Base-by-base conservation (phyloP, 1,140 invertebrate species). In the Rhyzopertha dominica region DNA sequence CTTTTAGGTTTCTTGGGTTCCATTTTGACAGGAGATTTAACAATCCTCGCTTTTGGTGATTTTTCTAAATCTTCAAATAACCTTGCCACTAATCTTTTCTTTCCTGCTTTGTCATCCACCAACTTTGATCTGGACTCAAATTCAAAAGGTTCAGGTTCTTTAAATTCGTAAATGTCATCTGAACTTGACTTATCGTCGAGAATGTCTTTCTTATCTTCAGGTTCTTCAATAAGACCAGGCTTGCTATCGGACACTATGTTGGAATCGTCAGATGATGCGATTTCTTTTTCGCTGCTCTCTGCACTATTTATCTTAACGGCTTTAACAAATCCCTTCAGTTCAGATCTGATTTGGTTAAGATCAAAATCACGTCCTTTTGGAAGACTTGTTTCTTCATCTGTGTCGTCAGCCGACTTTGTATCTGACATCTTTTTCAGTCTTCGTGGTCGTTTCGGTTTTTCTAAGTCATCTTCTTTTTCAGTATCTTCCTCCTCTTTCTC, bases 101-200 rank as follows among this genome's bases (percentile, higher is more conserved):
- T 77, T 5, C 14, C 25, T 20, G 16, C 47, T 51, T 77, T 78
- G 41, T 78, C 76, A 53, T 78, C 76, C 1, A 34, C 54, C 24
- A 59, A 37, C 45, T 59, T 64, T 14, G 63, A 53, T 26, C 82
- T 74, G 7, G 82, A 75, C 65, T 87, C 84, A 53, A 88, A 81
- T 63, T 89, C 85, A 58, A 89, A 89, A 0, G 86, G 85, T 66
- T 90, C 87, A 0, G 85, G 85, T 69, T 91, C 87, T 66, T 90
- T 90, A 57, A 91, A 91, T 65, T 91, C 87, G 54, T 91, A 91
- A 59, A 89, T 79, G 65, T 89, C 87, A 53, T 84, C 81, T 4
- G 77, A 73, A 47, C 54, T 64, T 9, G 58, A 54, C 23, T 56
- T 58, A 47, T 65, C 57, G 29, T 51, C 31, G 17, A 28, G 12